Evolutionary conservation across 1,140 invertebrate species (phyloP).

Genomic region (Cydia pomonella): DNA sequence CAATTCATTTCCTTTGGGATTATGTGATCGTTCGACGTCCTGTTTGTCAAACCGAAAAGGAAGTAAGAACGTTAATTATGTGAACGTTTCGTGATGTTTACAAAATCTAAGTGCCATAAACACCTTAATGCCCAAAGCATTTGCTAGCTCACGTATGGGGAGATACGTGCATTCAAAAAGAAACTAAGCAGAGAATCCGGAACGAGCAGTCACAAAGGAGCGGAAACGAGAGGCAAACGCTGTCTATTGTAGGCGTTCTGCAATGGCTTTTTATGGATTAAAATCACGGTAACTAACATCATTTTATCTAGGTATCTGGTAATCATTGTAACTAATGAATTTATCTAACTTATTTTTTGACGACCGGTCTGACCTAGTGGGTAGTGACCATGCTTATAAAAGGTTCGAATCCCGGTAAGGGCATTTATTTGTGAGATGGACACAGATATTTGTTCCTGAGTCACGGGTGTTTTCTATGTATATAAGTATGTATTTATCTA

Average conservation of each 20-base stretch:
- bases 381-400: too few species aligned
- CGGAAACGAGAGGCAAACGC: constrained; percentile 68
- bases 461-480: too few species aligned
- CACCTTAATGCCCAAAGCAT: constrained; percentile 61
- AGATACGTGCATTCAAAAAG: constrained; percentile 52
- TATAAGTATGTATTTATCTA: too few species aligned
- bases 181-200: constrained; percentile 48
- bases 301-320: background rate
- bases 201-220: constrained; percentile 69
- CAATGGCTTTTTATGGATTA: constrained; percentile 48
- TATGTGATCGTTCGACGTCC: background rate
- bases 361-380: too few species aligned
- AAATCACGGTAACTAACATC: constrained; percentile 44
- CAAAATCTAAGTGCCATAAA: constrained; percentile 52
- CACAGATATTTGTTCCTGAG: too few species aligned
- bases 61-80: constrained; percentile 33
- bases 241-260: constrained; percentile 69
- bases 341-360: too few species aligned
- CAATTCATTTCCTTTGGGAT: background rate
- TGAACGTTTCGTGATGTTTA: constrained; percentile 31
- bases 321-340: too few species aligned
- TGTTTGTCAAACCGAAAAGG: background rate
- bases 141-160: constrained; percentile 63
- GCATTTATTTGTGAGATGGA: too few species aligned
- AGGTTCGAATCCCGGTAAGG: too few species aligned